Evolutionary conservation across 2,113 vertebrate genomes (phyloP).

Genomic region (Setophaga coronata): DNA sequence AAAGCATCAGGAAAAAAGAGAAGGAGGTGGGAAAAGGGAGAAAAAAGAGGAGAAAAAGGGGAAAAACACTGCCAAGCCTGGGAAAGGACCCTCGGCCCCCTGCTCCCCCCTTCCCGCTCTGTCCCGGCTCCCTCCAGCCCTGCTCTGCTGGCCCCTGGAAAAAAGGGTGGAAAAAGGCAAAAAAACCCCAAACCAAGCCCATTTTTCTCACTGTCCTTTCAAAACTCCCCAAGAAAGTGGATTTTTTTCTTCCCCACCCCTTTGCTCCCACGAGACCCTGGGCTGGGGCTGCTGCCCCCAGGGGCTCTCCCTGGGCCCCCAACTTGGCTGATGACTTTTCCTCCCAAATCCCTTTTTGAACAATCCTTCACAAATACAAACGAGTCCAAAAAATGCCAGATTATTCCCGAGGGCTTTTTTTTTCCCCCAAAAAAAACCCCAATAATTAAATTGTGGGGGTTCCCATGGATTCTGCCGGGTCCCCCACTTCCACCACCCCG

Average conservation of each 20-base stretch:
- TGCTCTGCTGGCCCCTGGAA: neutral
- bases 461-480: neutral
- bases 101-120: fast-evolving
- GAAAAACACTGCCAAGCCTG: neutral
- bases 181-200: neutral
- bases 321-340: neutral
- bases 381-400: neutral
- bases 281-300: neutral
- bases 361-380: neutral
- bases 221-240: neutral
- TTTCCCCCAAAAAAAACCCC: fast-evolving
- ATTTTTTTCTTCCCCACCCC: neutral
- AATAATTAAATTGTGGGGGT: neutral
- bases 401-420: neutral
- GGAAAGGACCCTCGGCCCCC: neutral
- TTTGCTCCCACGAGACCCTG: neutral
- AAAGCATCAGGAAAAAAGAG: neutral
- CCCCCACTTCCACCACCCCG: fast-evolving
- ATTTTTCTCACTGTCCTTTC: neutral
- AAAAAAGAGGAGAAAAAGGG: neutral
- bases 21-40: neutral
- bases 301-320: neutral
- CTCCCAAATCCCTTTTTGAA: neutral
- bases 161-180: neutral
- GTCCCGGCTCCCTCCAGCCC: neutral